phyloP scores from a whole-genome alignment of 2,113 vertebrate genomes.

The Halichoeres trimaculatus region DNA sequence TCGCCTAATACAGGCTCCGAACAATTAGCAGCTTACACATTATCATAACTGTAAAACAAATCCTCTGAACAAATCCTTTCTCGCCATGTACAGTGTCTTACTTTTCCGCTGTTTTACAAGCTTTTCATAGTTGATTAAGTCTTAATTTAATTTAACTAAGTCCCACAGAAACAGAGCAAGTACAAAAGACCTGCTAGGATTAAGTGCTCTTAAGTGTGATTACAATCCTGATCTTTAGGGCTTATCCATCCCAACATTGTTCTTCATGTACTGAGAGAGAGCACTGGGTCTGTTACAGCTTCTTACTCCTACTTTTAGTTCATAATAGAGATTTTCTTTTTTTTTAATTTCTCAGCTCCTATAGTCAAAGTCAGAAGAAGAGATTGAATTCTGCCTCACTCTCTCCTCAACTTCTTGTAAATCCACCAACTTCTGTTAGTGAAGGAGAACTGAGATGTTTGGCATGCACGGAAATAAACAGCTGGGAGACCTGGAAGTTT shows the following conservation, averaged over 20 bases:
- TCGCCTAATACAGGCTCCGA: conserved; percentile 6
- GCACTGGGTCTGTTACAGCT: background rate
- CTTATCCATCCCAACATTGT: background rate
- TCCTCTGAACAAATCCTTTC: conserved; percentile 4
- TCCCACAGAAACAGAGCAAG: background rate
- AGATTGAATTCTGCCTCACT: no score
- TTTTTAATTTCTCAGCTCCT: background rate
- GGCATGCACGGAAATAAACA: no score
- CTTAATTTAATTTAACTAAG: conserved; percentile 11
- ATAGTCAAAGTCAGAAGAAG: background rate
- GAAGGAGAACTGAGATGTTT: no score
- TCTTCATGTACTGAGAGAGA: background rate
- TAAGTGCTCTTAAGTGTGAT: conserved; percentile 20
- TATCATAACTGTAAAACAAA: conserved; percentile 25
- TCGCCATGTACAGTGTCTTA: background rate
- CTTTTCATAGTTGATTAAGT: conserved; percentile 10
- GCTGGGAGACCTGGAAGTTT: no score
- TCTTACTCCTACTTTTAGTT: background rate
- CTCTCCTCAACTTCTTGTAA: no score
- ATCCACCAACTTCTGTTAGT: no score
- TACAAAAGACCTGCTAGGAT: background rate
- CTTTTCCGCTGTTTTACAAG: conserved; percentile 2
- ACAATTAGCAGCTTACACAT: conserved; percentile 5
- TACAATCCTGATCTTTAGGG: conserved; percentile 15
- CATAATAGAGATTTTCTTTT: background rate